Evolutionary conservation across 2,888 invertebrate genomes (phyloP).

Genomic region (Colletes collaris): DNA sequence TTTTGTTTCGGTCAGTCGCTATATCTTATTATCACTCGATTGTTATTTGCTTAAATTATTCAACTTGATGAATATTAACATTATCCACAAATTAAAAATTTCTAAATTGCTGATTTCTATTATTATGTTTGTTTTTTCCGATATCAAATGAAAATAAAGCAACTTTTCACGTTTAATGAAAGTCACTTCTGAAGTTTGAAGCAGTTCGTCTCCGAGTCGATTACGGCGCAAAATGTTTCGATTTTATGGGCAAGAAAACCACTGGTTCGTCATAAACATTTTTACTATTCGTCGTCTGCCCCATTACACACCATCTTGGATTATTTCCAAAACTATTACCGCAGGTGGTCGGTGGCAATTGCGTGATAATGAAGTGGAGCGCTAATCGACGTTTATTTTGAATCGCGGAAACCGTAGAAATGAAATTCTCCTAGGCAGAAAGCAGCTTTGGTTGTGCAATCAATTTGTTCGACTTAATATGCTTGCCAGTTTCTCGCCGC

Average conservation of each 20-base stretch:
- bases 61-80: no score
- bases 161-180: no score
- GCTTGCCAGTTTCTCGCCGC: slow-evolving; percentile 12
- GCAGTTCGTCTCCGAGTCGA: no score
- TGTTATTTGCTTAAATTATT: no score
- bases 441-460: slow-evolving; percentile 24
- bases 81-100: no score
- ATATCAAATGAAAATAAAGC: no score
- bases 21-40: no score
- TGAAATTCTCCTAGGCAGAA: slow-evolving; percentile 7
- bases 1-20: no score
- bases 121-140: no score
- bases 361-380: slow-evolving; percentile 32
- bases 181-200: no score
- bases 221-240: no score
- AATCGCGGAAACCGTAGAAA: slow-evolving; percentile 28
- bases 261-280: background rate
- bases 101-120: no score
- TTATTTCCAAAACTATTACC: slow-evolving; percentile 45
- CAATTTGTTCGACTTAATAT: slow-evolving; percentile 21
- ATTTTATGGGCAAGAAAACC: background rate
- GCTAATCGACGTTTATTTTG: slow-evolving; percentile 44
- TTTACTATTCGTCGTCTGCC: background rate
- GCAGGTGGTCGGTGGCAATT: background rate
- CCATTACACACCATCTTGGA: slow-evolving; percentile 25